These are phyloP conservation scores for Kryptolebias marmoratus DNA, from an alignment of 2,113 vertebrate species.

Conservation along the genomic window DNA sequence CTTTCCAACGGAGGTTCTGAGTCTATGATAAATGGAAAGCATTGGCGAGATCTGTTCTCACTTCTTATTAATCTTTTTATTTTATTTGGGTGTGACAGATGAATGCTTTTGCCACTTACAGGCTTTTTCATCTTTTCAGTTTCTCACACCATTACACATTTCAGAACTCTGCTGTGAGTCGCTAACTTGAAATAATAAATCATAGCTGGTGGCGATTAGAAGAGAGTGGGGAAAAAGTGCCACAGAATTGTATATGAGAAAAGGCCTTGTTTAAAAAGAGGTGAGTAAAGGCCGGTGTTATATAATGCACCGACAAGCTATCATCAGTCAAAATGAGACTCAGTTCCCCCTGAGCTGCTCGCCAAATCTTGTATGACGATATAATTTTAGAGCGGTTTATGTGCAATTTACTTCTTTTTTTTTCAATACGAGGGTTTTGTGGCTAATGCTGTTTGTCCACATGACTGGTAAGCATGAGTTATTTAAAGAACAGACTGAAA, in stretches of 20 bases:
- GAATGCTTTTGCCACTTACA: no score
- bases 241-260: not conserved
- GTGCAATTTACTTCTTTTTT: not conserved
- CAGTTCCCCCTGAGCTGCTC: not conserved
- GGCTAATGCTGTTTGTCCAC: constrained; percentile 10
- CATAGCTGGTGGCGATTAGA: not conserved
- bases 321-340: not conserved
- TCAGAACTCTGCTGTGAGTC: constrained; percentile 32
- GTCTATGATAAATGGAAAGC: no score
- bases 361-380: not conserved
- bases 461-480: constrained; percentile 3
- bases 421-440: constrained; percentile 21
- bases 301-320: not conserved
- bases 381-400: not conserved
- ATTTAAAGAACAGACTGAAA: constrained; percentile 16
- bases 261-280: not conserved
- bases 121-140: no score
- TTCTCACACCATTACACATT: constrained; percentile 24
- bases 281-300: constrained; percentile 6
- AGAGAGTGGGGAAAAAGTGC: not conserved
- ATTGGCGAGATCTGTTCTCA: no score
- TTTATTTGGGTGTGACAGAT: no score
- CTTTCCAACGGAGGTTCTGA: no score
- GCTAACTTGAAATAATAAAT: not conserved
- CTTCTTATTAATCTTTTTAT: no score